Evolutionary conservation across 1,140 invertebrate species (phyloP).

Genomic region (Idris sp.): DNA sequence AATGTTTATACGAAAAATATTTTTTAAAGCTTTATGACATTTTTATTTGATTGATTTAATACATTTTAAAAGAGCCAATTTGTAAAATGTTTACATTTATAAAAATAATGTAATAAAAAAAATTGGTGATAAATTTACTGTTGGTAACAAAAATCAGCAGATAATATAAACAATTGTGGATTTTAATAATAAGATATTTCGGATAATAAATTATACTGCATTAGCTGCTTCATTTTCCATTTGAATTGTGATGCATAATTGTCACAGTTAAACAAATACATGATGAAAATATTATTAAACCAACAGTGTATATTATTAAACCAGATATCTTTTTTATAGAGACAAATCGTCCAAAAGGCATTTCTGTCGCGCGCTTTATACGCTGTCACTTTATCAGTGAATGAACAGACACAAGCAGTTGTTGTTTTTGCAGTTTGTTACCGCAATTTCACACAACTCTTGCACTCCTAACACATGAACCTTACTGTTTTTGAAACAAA

Average conservation of each 20-base stretch:
- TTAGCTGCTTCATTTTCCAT: slow-evolving; percentile 43
- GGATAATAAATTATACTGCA: slow-evolving; percentile 44
- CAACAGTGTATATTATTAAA: slow-evolving; percentile 31
- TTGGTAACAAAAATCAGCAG: too few relatives aligned
- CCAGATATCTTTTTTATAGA: slow-evolving; percentile 17
- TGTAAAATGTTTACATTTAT: too few relatives aligned
- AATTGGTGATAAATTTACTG: too few relatives aligned
- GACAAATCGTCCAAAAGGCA: slow-evolving; percentile 39
- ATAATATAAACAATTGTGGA: too few relatives aligned
- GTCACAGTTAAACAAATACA: slow-evolving; percentile 33
- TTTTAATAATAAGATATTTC: slow-evolving; percentile 31
- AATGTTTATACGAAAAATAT: too few relatives aligned
- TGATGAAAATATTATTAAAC: slow-evolving; percentile 28
- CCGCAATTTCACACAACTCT: slow-evolving; percentile 3
- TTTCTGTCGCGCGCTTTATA: slow-evolving; percentile 27
- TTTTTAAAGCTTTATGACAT: too few relatives aligned
- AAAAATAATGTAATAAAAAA: too few relatives aligned
- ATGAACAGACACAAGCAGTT: slow-evolving; percentile 32
- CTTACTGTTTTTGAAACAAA: slow-evolving; percentile 1
- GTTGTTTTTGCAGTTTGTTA: slow-evolving; percentile 17
- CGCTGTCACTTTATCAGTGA: slow-evolving; percentile 45
- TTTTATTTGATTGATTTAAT: too few relatives aligned
- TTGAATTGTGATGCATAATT: slow-evolving; percentile 37
- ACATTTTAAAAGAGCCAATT: too few relatives aligned
- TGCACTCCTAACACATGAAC: slow-evolving; percentile 1